Percentiles rank a stretch among this genome's conserved stretches.
These are phyloP conservation scores for Drosophila tani DNA, from an alignment of 1,140 invertebrate species.

Conservation along the genomic window DNA sequence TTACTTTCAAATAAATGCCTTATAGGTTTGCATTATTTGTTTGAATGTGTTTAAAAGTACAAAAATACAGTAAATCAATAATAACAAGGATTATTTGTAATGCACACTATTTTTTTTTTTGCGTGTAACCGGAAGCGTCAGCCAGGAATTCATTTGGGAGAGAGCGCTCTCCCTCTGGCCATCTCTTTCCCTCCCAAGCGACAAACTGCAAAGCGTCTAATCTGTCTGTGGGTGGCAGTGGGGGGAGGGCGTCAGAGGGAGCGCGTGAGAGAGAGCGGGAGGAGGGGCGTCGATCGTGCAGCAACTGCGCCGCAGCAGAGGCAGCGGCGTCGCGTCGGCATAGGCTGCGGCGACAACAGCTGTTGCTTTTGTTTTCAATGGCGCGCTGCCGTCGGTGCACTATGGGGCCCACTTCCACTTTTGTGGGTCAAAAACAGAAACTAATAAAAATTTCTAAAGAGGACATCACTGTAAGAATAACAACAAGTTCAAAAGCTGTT, in stretches of 20 bases:
- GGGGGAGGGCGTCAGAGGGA: not conserved
- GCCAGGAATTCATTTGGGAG: constrained; percentile 42
- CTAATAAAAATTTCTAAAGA: not conserved
- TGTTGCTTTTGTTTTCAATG: constrained; percentile 63
- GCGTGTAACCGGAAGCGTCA: constrained; percentile 35
- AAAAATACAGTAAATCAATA: too few species aligned
- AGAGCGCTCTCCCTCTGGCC: constrained; percentile 11
- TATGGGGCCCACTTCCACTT: not conserved
- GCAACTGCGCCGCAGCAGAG: constrained; percentile 26
- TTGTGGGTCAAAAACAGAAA: not conserved
- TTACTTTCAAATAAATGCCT: too few species aligned
- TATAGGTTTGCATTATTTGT: too few species aligned
- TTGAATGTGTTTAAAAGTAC: too few species aligned
- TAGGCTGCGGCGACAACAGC: constrained; percentile 35
- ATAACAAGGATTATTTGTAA: too few species aligned
- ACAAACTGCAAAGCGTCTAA: constrained; percentile 45
- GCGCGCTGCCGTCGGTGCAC: constrained; percentile 31
- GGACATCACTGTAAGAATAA: not conserved
- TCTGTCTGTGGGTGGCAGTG: constrained; percentile 17
- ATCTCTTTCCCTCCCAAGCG: constrained; percentile 2
- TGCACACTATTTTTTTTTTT: not conserved
- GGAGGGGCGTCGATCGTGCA: constrained; percentile 32
- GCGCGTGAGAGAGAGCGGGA: not conserved
- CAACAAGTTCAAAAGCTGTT: too few species aligned
- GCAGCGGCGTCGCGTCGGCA: constrained; percentile 4